Percentiles rank a stretch among this genome's conserved stretches.
phyloP scores from a whole-genome alignment of 2,888 invertebrate genomes.

The Gymnocheta viridis region DNA sequence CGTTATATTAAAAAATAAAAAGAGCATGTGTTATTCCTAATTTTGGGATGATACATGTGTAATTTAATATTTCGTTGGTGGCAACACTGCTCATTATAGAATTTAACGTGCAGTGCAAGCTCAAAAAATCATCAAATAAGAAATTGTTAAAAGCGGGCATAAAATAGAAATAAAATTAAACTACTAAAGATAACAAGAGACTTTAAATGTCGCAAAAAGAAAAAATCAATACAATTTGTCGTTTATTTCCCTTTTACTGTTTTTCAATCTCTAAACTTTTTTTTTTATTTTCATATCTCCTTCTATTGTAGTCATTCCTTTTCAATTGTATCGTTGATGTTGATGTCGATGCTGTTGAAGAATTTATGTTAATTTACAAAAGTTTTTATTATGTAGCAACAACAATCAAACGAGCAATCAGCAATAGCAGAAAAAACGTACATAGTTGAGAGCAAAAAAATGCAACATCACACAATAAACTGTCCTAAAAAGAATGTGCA shows the following conservation, averaged over 20 bases:
- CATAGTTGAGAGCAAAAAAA: background rate
- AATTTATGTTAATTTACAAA: slow-evolving; percentile 65
- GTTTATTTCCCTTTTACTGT: slow-evolving; percentile 23
- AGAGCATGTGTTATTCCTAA: too few relatives aligned
- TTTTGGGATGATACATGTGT: too few relatives aligned
- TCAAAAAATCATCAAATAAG: too few relatives aligned
- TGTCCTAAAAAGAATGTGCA: too few relatives aligned
- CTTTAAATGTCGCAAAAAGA: slow-evolving; percentile 40
- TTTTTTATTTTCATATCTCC: background rate
- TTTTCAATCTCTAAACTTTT: background rate
- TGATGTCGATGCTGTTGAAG: background rate
- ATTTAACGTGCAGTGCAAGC: background rate
- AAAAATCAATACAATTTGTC: slow-evolving; percentile 61
- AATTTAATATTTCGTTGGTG: too few relatives aligned
- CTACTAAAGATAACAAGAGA: slow-evolving; percentile 35
- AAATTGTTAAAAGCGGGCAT: background rate
- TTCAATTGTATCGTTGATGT: slow-evolving; percentile 27
- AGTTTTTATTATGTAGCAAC: slow-evolving; percentile 12
- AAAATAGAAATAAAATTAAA: background rate
- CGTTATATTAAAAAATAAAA: too few relatives aligned
- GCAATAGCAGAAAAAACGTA: background rate
- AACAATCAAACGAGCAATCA: background rate
- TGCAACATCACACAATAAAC: background rate
- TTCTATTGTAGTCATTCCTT: slow-evolving; percentile 1
- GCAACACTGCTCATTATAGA: too few relatives aligned